Percentiles rank a stretch among this genome's conserved stretches.
phyloP scores from a whole-genome alignment of 1,140 invertebrate genomes.

The Sinonovacula constricta region DNA sequence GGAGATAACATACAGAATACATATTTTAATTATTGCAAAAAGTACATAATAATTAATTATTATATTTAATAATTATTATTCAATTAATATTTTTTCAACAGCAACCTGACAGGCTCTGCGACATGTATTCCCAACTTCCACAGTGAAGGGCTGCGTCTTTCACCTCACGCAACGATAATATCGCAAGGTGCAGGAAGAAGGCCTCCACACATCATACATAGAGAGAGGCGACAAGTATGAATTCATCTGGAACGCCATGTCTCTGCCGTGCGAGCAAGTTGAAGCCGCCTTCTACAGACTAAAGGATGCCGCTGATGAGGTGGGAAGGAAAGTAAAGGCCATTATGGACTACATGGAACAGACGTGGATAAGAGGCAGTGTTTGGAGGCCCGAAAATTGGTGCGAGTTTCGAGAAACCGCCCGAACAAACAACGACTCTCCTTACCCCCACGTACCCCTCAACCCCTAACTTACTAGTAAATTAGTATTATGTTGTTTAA shows the following conservation, averaged over 20 bases:
- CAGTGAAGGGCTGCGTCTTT: slow-evolving; percentile 20
- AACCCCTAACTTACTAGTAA: too few relatives aligned
- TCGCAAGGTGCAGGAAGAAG: slow-evolving; percentile 15
- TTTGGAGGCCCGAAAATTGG: neutral
- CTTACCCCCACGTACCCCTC: too few relatives aligned
- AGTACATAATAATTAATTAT: too few relatives aligned
- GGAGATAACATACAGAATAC: neutral
- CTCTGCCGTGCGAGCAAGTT: slow-evolving; percentile 11
- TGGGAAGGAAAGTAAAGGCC: neutral
- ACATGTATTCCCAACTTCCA: slow-evolving; percentile 12
- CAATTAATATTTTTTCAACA: neutral
- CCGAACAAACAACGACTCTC: slow-evolving; percentile 31
- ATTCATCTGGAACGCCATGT: slow-evolving; percentile 10
- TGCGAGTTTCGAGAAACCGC: slow-evolving; percentile 2
- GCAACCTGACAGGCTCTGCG: slow-evolving; percentile 12
- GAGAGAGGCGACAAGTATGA: neutral
- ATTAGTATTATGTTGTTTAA: too few relatives aligned
- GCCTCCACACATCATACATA: too few relatives aligned
- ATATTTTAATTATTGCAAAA: neutral
- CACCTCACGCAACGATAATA: too few relatives aligned
- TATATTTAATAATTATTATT: too few relatives aligned
- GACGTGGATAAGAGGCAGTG: too few relatives aligned
- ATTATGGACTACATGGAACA: too few relatives aligned
- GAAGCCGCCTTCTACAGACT: too few relatives aligned
- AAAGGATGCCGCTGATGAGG: too few relatives aligned